Evolutionary conservation across 2,797 vertebrate genomes (phyloP), one percentile per base, ranked within the genome.

Genomic region (Thalassophryne amazonica): DNA sequence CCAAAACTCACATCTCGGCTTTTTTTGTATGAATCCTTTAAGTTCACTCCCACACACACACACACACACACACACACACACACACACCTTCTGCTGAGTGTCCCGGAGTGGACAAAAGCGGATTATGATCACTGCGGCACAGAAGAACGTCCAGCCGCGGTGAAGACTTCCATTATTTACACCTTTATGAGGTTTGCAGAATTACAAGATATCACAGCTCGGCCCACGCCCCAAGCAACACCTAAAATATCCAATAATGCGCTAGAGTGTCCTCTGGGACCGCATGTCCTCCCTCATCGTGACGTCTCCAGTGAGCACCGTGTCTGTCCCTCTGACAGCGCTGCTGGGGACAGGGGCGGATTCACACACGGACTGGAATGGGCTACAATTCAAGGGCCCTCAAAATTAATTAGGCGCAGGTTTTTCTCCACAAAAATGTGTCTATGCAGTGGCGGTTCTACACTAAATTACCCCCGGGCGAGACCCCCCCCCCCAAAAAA

Each of bases 211-310:
- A 69, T 73, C 46, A 76, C 51, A 42, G 53, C 43, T 27, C 60
- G 67, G 15, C 75, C 69, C 86, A 85, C 86, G 85, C 86, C 86
- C 89, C 76, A 89, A 85, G 87, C 88, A 88, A 89, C 90, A 86
- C 63, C 63, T n/a, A n/a, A 63, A 76, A 82, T 24, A 78, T 76
- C 88, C 88, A 89, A 89, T 89, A 73, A 78, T n/a, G n/a, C n/a
- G n/a, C 21, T 65, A 52, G 6, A 61, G 47, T 63, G 60, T 77
- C 69, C 51, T 28, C 23, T 35, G 47, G 76, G 71, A 62, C 69
- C 74, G 60, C 78, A 65, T 22, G 51, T 60, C 62, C 76, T 67
- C 73, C 77, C 64, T 68, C 51, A 28, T 9, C 20, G 60, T 86
- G 78, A 85, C 76, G 81, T 57, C 28, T 60, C 63, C 56, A 54